Evolutionary conservation across 2,888 invertebrate species (phyloP), one percentile per base, ranked within the genome.

Genomic region (Lasioglossum oenotherae): DNA sequence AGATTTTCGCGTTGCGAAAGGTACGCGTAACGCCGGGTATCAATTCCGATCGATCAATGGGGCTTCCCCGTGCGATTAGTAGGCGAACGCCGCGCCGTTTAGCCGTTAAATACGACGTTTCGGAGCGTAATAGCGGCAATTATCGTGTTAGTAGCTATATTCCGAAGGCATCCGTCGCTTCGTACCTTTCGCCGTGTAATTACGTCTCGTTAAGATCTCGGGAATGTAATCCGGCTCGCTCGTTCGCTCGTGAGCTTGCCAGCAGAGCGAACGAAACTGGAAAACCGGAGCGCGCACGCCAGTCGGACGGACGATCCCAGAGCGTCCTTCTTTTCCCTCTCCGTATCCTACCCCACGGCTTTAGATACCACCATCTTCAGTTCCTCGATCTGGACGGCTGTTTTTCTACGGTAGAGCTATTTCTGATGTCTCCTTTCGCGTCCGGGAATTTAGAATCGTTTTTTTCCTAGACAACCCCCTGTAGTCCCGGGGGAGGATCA

Each of bases 21-120:
- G 67, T 72, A n/a, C 77, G 84, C 73, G 85, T 82, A 79, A 83
- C 80, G 67, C 71, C 73, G 79, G 81, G 75, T 86, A 90, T 86
- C 86, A 72, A 88, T 84, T 80, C 77, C 86, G 82, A 90, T 91
- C 87, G 89, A 91, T 91, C 88, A 81, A 79, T 76, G 78, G 86
- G 78, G 84, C 78, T 84, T 85, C 87, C 84, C 83, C 81, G 80
- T 73, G 87, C 92, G 93, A 94, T 94, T 93, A 93, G 92, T 92
- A 92, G 93, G 92, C 93, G 91, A 94, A 91, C 87, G 89, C 90
- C 93, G 93, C 87, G 89, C 90, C 93, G 93, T 94, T 94, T 93
- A 94, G 90, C 91, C 87, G 93, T 94, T 94, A 94, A 94, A 94
- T 94, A 93, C 94, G 94, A 93, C 94, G 93, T 94, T 94, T 92